Evolutionary conservation across 1,140 invertebrate genomes (phyloP).

Genomic region (Megathymus violae): DNA sequence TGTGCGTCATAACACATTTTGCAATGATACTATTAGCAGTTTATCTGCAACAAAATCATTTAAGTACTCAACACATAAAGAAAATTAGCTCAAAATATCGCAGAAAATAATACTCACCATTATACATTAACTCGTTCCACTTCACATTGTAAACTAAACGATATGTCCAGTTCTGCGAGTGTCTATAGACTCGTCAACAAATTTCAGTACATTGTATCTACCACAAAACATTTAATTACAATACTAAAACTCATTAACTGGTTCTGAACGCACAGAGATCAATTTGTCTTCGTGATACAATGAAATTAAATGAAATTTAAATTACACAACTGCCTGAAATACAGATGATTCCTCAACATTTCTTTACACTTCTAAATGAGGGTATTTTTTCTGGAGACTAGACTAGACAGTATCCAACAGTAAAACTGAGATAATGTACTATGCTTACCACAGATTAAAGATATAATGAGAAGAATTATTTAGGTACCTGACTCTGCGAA

Average conservation of each 20-base stretch:
- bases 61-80: not conserved
- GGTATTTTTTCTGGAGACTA: not conserved
- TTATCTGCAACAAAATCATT: too few relatives aligned
- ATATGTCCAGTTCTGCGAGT: not conserved
- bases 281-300: constrained; percentile 17
- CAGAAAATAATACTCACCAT: constrained; percentile 58
- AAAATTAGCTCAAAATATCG: not conserved
- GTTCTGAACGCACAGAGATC: not conserved
- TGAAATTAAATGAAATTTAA: constrained; percentile 53
- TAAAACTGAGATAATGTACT: too few relatives aligned
- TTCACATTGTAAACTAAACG: constrained; percentile 63
- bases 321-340: constrained; percentile 17
- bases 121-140: constrained; percentile 48
- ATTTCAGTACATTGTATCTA: too few relatives aligned
- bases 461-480: too few relatives aligned
- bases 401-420: too few relatives aligned
- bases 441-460: constrained; percentile 23
- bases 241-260: constrained; percentile 1
- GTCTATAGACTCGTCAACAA: too few relatives aligned
- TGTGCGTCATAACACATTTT: too few relatives aligned
- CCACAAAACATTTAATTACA: constrained; percentile 3
- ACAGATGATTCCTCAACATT: constrained; percentile 47
- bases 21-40: too few relatives aligned
- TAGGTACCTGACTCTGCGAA: too few relatives aligned
- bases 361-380: too few relatives aligned